A percentile compares a stretch with the other conserved stretches of the same genome.
Conservation (phyloP, 37 sponge, comb jelly and placozoan species). For the Diacarnus erythraeanus region DNA sequence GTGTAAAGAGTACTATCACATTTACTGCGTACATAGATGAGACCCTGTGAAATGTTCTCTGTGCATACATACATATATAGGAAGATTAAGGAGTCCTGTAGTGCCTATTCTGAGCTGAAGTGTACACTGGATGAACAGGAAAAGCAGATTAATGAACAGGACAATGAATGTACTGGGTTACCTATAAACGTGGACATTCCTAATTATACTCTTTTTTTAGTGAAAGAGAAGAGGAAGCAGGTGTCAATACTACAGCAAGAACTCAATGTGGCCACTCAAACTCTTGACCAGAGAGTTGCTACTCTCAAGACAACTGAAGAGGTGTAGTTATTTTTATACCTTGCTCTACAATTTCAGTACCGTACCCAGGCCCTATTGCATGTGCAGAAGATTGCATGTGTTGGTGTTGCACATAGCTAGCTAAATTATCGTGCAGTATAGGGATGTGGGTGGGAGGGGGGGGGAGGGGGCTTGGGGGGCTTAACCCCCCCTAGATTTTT, state of each 20-base stretch:
- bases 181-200: too few species aligned
- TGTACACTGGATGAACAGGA: not conserved
- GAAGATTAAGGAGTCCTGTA: slow-evolving; percentile 19
- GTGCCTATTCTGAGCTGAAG: slow-evolving; percentile 28
- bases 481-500: too few species aligned
- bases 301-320: not conserved
- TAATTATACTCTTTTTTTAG: not conserved
- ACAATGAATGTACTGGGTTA: slow-evolving; percentile 29
- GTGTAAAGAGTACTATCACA: too few species aligned
- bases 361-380: too few species aligned
- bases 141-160: not conserved
- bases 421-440: too few species aligned
- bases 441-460: too few species aligned
- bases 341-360: too few species aligned
- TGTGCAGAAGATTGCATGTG: not conserved
- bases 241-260: not conserved
- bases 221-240: not conserved
- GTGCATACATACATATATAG: slow-evolving; percentile 14
- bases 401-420: too few species aligned
- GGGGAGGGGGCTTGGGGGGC: too few species aligned
- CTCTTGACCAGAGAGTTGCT: not conserved
- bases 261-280: not conserved
- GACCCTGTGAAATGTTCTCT: too few species aligned
- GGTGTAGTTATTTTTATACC: not conserved
- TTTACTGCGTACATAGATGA: too few species aligned